Base-by-base conservation (phyloP, 2,797 vertebrate genomes). In the Sphaeramia orbicularis region DNA sequence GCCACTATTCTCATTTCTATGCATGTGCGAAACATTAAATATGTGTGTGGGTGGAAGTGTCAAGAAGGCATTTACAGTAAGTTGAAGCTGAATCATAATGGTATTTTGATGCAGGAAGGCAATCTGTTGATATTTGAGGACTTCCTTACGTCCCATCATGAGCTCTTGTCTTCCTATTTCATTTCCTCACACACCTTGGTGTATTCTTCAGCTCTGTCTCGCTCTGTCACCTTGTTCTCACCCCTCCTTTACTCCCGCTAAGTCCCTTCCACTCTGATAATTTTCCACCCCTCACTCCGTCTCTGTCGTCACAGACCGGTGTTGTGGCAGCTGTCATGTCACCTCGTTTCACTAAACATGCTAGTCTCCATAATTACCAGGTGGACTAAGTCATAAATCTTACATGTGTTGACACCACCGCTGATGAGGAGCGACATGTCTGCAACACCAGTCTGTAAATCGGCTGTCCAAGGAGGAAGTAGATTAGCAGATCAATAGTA, bases 301-400 rank as follows among this genome's bases (percentile, higher is more conserved):
- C 60, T 45, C 24, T 6, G 0, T 45, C 71, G 74, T 50, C 65
- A 67, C 68, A 74, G 49, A 36, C 52, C 41, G 56, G 53, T 80
- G 75, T 76, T 63, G 66, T 80, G 78, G 65, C 85, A 86, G 70
- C 76, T 85, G 84, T 85, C 85, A 73, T 63, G 73, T 87, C 82
- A 81, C 76, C 75, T 61, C 52, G 7, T 86, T 69, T 75, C 69
- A 75, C 63, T 32, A 45, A 76, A 80, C 70, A 74, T 68, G 52
- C 21, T 52, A 63, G 71, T 72, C 74, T 41, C 37, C 37, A 49
- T 87, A 86, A 88, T 90, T 74, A 85, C 70, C 73, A 77, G 69
- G 68, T 75, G 77, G 60, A 73, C 37, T 14, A 53, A 65, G 57
- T 76, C 68, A 77, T 84, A 79, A 82, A 86, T 86, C 80, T 71